phyloP scores from a whole-genome alignment of 2,113 vertebrate species.

The Myxocyprinus asiaticus region DNA sequence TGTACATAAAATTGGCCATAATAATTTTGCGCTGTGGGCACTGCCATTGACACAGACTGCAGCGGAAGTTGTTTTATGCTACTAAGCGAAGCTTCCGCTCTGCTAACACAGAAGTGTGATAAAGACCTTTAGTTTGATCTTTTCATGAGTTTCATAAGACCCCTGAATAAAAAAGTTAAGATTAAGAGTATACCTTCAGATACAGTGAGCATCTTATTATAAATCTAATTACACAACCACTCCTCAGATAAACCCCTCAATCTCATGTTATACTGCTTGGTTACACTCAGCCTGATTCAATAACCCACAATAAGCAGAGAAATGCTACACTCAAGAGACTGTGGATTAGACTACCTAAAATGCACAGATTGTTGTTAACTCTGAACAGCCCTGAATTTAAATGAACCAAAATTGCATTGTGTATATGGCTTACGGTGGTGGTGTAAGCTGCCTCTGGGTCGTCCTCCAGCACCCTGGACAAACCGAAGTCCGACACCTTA shows the following conservation, averaged over 20 bases:
- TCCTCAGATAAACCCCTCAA: conserved; percentile 13
- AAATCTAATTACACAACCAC: not conserved
- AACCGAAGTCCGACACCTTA: conserved; percentile 96
- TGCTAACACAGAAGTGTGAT: no score
- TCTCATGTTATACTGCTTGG: conserved; percentile 21
- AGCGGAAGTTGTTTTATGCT: no score
- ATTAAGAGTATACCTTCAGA: not conserved
- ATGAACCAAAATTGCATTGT: conserved; percentile 12
- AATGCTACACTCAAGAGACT: not conserved
- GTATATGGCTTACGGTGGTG: conserved; percentile 61
- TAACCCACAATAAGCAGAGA: not conserved
- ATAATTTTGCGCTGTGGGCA: no score
- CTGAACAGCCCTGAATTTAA: conserved; percentile 12
- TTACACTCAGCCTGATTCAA: not conserved
- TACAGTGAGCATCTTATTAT: conserved; percentile 16
- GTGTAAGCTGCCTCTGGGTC: conserved; percentile 61
- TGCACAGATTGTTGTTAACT: conserved; percentile 31
- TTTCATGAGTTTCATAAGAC: no score
- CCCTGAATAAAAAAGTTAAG: not conserved
- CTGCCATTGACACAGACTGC: no score
- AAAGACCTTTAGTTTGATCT: no score
- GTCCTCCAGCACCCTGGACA: conserved; percentile 92
- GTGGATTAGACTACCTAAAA: not conserved
- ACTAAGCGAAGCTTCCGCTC: no score
- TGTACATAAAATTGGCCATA: no score